phyloP scores from a whole-genome alignment of 2,113 vertebrate genomes.

The Scomber japonicus region DNA sequence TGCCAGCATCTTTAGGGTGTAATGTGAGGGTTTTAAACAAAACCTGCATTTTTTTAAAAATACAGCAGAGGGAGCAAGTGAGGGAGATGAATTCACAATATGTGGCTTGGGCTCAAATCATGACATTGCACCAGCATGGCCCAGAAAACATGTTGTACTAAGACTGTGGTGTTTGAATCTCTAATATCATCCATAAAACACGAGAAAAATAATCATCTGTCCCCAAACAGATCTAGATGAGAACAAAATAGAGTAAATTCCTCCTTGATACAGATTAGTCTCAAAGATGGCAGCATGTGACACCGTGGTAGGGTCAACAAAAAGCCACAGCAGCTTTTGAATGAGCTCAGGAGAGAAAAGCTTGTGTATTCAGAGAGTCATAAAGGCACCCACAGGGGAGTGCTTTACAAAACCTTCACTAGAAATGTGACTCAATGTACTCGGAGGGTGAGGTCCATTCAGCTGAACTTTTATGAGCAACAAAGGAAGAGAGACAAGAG shows the following conservation, averaged over 20 bases:
- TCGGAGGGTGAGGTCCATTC: slow-evolving; percentile 73
- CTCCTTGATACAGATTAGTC: neutral
- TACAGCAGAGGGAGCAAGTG: slow-evolving; percentile 75
- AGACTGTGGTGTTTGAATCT: slow-evolving; percentile 1
- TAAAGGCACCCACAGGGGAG: slow-evolving; percentile 76
- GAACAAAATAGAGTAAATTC: slow-evolving; percentile 18
- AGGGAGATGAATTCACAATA: slow-evolving; percentile 26
- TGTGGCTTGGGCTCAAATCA: slow-evolving; percentile 55
- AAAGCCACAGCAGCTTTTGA: slow-evolving; percentile 57
- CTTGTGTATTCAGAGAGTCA: slow-evolving; percentile 69
- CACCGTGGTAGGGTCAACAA: slow-evolving; percentile 6
- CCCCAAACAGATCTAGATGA: neutral
- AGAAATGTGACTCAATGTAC: slow-evolving; percentile 77
- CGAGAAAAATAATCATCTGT: neutral
- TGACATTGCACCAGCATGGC: slow-evolving; percentile 65
- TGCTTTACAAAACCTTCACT: slow-evolving; percentile 70
- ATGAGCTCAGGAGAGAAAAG: slow-evolving; percentile 50
- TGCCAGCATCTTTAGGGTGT: neutral
- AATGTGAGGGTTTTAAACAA: neutral
- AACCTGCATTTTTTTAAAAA: slow-evolving; percentile 31
- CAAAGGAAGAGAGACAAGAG: slow-evolving; percentile 40
- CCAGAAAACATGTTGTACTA: slow-evolving; percentile 50
- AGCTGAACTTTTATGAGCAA: slow-evolving; percentile 68
- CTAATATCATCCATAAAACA: slow-evolving; percentile 13
- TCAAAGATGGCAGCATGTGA: slow-evolving; percentile 33